These are phyloP conservation scores for Drosophila pallidifrons DNA, from an alignment of 1,140 invertebrate genomes.

Conservation along the genomic window DNA sequence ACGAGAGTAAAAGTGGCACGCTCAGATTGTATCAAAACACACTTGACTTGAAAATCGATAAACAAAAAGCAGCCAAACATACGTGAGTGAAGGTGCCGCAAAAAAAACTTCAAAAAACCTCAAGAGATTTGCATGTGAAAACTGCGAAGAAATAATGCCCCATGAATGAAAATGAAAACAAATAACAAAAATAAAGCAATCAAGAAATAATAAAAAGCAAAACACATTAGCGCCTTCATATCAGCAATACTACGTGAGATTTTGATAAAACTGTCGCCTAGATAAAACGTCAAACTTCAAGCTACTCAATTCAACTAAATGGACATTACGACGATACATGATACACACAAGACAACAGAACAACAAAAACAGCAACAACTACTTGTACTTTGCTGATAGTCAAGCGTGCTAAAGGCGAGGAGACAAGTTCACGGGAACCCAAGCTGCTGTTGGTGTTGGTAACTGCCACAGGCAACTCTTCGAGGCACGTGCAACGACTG, in stretches of 20 bases:
- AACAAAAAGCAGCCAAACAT: constrained; percentile 16
- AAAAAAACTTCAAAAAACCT: background rate
- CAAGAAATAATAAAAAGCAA: constrained; percentile 15
- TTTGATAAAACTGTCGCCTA: constrained; percentile 65
- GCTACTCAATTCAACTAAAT: constrained; percentile 21
- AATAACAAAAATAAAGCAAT: background rate
- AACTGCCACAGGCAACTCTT: background rate
- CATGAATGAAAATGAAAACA: background rate
- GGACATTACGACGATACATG: constrained; percentile 33
- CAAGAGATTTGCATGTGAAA: constrained; percentile 60
- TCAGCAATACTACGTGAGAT: constrained; percentile 66
- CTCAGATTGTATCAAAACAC: constrained; percentile 27
- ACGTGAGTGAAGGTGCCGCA: constrained; percentile 71
- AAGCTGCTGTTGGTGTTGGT: background rate
- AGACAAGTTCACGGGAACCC: constrained; percentile 26
- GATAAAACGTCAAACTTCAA: constrained; percentile 48
- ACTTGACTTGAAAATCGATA: constrained; percentile 62
- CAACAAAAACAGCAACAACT: constrained; percentile 52
- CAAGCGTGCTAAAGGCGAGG: constrained; percentile 44
- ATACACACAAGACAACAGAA: constrained; percentile 2
- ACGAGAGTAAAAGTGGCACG: constrained; percentile 72
- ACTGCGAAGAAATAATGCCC: constrained; percentile 24
- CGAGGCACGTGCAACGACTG: background rate
- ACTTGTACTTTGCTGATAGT: constrained; percentile 42
- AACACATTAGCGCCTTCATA: constrained; percentile 48